These are phyloP conservation scores for Hyperoplus immaculatus DNA, from an alignment of 2,797 vertebrate species.

Conservation along the genomic window DNA sequence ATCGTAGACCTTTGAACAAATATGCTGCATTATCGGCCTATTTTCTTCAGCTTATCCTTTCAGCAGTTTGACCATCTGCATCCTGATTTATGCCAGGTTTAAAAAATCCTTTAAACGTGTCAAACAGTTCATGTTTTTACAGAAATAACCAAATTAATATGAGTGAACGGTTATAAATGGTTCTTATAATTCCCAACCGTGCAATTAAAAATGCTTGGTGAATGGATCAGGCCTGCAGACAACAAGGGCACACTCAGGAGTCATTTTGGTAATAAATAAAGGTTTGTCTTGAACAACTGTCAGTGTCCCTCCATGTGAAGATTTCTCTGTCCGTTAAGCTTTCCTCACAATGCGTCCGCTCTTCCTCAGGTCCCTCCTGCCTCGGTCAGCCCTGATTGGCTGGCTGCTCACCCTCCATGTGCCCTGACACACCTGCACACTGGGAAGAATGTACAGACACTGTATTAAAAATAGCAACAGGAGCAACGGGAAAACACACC, in stretches of 20 bases:
- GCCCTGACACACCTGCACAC: constrained; percentile 69
- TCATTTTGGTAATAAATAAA: background rate
- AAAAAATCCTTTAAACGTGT: background rate
- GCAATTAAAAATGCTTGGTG: background rate
- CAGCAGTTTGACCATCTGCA: constrained; percentile 4
- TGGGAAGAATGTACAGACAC: constrained; percentile 29
- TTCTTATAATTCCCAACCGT: constrained; percentile 14
- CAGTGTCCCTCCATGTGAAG: background rate
- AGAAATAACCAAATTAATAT: background rate
- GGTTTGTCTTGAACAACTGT: background rate
- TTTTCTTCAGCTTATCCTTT: background rate
- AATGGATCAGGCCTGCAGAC: background rate
- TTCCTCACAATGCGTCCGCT: constrained; percentile 89
- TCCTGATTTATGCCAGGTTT: constrained; percentile 3
- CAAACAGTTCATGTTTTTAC: background rate
- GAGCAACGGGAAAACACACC: background rate
- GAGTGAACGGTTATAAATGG: constrained; percentile 11
- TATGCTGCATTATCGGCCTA: constrained; percentile 1
- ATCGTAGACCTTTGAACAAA: background rate
- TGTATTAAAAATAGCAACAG: background rate
- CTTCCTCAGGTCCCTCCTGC: constrained; percentile 86
- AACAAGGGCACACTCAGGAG: background rate
- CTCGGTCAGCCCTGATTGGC: constrained; percentile 67
- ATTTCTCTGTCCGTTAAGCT: constrained; percentile 68
- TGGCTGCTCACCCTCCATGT: constrained; percentile 77